Conservation (phyloP, 2,888 invertebrate genomes). For the Lithophane leautieri region DNA sequence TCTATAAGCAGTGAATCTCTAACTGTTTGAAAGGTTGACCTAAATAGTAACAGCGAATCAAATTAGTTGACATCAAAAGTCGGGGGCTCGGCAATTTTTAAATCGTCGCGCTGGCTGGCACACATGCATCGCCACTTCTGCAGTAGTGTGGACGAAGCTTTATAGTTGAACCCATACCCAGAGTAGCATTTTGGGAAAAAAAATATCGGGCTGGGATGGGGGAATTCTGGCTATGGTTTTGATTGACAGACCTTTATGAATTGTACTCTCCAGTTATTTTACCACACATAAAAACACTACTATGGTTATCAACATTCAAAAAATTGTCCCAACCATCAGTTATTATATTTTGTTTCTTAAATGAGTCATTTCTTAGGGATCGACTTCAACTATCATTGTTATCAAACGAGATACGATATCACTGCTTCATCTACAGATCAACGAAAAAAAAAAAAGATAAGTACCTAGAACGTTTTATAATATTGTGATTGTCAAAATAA, state of each 20-base stretch:
- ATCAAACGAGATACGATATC: constrained; percentile 36
- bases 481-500: constrained; percentile 53
- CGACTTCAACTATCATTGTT: constrained; percentile 9
- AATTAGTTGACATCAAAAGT: not conserved
- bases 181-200: not conserved
- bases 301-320: no score
- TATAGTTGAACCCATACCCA: not conserved
- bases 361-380: constrained; percentile 18
- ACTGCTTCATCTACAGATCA: constrained; percentile 45
- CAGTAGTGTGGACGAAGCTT: not conserved
- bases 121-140: not conserved
- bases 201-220: not conserved
- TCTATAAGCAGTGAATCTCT: not conserved
- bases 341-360: not conserved
- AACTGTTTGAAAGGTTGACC: not conserved
- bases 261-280: not conserved
- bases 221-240: not conserved
- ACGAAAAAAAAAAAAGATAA: constrained; percentile 38
- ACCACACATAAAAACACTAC: not conserved
- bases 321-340: not conserved
- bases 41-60: not conserved
- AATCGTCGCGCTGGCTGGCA: not conserved
- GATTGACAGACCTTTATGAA: not conserved
- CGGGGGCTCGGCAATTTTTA: not conserved
- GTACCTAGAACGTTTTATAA: constrained; percentile 50